Percentiles rank a stretch among this genome's conserved stretches.
These are phyloP conservation scores for Mythimna lalbum DNA, from an alignment of 2,888 invertebrate species.

Conservation along the genomic window DNA sequence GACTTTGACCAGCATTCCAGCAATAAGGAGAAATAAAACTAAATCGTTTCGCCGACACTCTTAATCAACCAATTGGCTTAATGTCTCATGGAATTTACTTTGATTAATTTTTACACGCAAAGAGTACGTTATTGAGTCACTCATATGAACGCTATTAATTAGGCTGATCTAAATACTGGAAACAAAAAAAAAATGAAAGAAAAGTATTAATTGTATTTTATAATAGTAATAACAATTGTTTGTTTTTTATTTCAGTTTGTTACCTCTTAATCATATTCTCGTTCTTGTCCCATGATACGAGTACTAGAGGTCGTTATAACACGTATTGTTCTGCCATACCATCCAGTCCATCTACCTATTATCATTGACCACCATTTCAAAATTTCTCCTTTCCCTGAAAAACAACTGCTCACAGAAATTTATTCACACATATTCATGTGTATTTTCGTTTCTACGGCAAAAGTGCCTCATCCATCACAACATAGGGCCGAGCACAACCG, in stretches of 20 bases:
- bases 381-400: not conserved
- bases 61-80: constrained; percentile 35
- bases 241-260: no score
- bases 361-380: not conserved
- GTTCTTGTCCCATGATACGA: no score
- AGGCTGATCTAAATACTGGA: no score
- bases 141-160: no score
- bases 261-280: no score
- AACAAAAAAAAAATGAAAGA: no score
- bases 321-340: not conserved
- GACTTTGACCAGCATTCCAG: not conserved
- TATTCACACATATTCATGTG: constrained; percentile 1
- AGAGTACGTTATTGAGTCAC: not conserved
- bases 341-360: not conserved
- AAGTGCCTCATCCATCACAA: constrained; percentile 75
- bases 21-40: not conserved
- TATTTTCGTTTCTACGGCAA: constrained; percentile 43
- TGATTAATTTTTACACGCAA: constrained; percentile 43
- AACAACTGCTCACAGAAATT: not conserved
- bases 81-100: constrained; percentile 17
- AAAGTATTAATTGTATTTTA: no score
- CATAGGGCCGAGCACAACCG: constrained; percentile 61
- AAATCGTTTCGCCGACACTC: not conserved
- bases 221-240: no score
- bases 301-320: no score